Percentiles rank a stretch among this genome's conserved stretches.
phyloP scores from a whole-genome alignment of 2,888 invertebrate genomes.

The Uloborus plumipes region DNA sequence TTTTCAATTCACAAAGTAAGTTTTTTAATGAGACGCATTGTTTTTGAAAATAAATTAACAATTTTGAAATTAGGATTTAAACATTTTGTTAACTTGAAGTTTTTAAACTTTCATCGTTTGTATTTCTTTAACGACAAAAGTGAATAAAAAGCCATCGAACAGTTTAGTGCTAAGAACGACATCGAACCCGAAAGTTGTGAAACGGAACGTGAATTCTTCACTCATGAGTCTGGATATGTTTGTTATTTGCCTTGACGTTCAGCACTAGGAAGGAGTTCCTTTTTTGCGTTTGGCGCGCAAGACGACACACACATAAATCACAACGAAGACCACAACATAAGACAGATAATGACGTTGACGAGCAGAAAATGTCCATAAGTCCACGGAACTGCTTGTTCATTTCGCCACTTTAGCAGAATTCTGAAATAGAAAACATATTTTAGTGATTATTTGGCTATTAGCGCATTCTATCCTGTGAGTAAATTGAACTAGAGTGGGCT shows the following conservation, averaged over 20 bases:
- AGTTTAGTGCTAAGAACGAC: no score
- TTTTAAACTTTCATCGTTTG: no score
- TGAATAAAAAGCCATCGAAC: no score
- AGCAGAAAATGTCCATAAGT: slow-evolving; percentile 7
- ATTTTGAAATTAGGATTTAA: no score
- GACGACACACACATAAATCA: slow-evolving; percentile 40
- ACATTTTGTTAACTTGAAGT: no score
- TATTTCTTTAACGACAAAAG: no score
- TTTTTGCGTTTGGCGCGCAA: slow-evolving; percentile 38
- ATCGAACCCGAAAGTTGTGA: no score
- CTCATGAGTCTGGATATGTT: slow-evolving; percentile 46
- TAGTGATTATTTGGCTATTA: background rate
- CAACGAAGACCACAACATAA: slow-evolving; percentile 43
- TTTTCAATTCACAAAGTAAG: no score
- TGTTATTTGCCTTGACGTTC: slow-evolving; percentile 12
- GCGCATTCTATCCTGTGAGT: background rate
- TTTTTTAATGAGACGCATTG: no score
- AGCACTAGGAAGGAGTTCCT: slow-evolving; percentile 19
- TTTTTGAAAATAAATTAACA: no score
- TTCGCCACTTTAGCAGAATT: background rate
- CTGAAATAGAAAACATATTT: background rate
- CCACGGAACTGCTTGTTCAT: slow-evolving; percentile 1
- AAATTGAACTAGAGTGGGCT: no score
- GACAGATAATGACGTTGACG: slow-evolving; percentile 47
- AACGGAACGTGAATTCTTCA: no score